Base-by-base conservation (phyloP, 2,797 vertebrate genomes). In the Neomorphus geoffroyi region DNA sequence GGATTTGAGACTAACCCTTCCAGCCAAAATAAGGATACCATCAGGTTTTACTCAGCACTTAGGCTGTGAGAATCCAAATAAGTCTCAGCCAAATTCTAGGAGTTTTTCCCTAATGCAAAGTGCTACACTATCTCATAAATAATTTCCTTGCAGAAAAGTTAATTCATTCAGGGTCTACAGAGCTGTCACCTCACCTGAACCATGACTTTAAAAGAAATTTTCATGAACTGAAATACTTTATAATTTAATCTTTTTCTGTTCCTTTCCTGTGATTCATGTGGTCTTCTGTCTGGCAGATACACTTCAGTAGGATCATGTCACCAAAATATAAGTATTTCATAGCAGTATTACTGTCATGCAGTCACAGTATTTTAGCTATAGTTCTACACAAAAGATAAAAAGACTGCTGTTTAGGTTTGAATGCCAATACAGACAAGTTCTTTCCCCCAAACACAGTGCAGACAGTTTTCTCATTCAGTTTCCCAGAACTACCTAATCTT, bases 401-500 rank as follows among this genome's bases (percentile, higher is more conserved):
- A 66, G 43, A 41, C 8, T 37, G 28, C 16, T 60, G 35, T 53
- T 56, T 48, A 39, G 45, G 43, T 66, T 9, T 27, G 41, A 54
- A 57, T 46, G 51, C 64, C 9, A 4, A 30, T 32, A 37, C 28
- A 43, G 23, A 30, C 6, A 80, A 54, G 12, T 37, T 61, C 28
- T 11, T 23, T n/a, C 5, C 9, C 6, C 3, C 46, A 33, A 26
- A 27, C 41, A 33, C 7, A 15, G 8, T n/a, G 39, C 56, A 66
- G 46, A 50, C 39, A 46, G 10, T 41, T 56, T 73, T 70, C 78
- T 39, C 82, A 13, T 57, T 69, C 90, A 91, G 77, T 92, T 89
- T 93, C 97, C 94, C 88, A 94, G 88, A 94, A 95, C 95, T 51
- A 92, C 87, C 50, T 93, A 75, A 92, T 94, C 84, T 17, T 95